Percentiles rank a stretch among this genome's conserved stretches.
Evolutionary conservation across 2,888 invertebrate genomes (phyloP).

Genomic region (Lycophotia porphyrea): DNA sequence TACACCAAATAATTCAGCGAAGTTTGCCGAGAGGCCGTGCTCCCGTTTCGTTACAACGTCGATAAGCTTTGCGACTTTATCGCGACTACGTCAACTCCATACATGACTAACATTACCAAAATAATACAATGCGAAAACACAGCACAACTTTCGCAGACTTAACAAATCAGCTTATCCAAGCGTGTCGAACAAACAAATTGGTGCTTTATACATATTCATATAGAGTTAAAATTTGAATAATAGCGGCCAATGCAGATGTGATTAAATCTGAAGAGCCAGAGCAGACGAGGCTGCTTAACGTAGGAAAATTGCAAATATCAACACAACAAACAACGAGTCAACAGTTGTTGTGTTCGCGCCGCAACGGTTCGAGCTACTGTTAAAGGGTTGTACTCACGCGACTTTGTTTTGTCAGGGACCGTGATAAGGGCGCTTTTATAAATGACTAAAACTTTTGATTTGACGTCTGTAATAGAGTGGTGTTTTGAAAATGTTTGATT

Average conservation of each 20-base stretch:
- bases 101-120: slow-evolving; percentile 44
- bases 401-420: slow-evolving; percentile 31
- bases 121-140: slow-evolving; percentile 51
- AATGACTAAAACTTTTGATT: slow-evolving; percentile 42
- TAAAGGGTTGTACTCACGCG: slow-evolving; percentile 41
- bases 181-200: slow-evolving; percentile 45
- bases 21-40: slow-evolving; percentile 27
- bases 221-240: slow-evolving; percentile 58
- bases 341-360: slow-evolving; percentile 65
- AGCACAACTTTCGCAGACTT: slow-evolving; percentile 47
- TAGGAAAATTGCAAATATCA: slow-evolving; percentile 72
- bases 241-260: slow-evolving; percentile 58
- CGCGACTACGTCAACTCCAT: slow-evolving; percentile 36
- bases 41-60: slow-evolving; percentile 40
- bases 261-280: slow-evolving; percentile 66
- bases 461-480: not conserved
- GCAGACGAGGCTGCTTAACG: slow-evolving; percentile 64
- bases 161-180: slow-evolving; percentile 54
- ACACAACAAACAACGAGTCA: slow-evolving; percentile 71
- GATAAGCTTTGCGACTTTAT: slow-evolving; percentile 57
- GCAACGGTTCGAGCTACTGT: slow-evolving; percentile 58
- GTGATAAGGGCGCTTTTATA: slow-evolving; percentile 34
- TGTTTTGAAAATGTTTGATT: not conserved
- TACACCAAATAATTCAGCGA: slow-evolving; percentile 41
- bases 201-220: slow-evolving; percentile 47